Evolutionary conservation across 2,797 vertebrate species (phyloP), one percentile per base, ranked within the genome.

Genomic region (Muraenolepis orangiensis): DNA sequence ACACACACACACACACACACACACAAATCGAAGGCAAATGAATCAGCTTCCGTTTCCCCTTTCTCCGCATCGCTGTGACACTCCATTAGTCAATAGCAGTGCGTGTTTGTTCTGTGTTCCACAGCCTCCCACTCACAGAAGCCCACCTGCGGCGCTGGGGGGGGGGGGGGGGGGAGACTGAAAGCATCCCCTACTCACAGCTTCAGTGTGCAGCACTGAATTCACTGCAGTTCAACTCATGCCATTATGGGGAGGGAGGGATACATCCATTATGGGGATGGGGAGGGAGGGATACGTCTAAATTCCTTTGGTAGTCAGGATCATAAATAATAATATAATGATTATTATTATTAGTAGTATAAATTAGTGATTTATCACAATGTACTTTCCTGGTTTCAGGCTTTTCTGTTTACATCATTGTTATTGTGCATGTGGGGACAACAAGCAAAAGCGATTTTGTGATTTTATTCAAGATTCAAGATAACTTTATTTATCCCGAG

Each of bases 31-130:
- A n/a, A 16, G 34, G 69, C 3, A 61, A 73, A 78, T 40, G 26
- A 73, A 76, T 28, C 61, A 71, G 46, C 4, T 1, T 8, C 0
- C 16, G n/a, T n/a, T 64, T 75, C 81, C 75, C 75, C 78, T 87
- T 86, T 82, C 76, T 74, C 66, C 81, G 87, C 66, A 29, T 36
- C 34, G 6, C 26, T 23, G 71, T 88, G 86, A 91, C 77, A 69
- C 82, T 76, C 74, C 84, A 79, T 84, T 64, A 83, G 72, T 42
- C 40, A 12, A 73, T 72, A 75, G 72, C 2, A n/a, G n/a, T 61
- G 3, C n/a, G n/a, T n/a, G n/a, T n/a, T n/a, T n/a, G n/a, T n/a
- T n/a, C n/a, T 0, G 1, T 46, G 16, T 74, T 70, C 67, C 6
- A 73, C 72, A 7, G 67, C 57, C 74, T 20, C 66, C 51, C 66